These are phyloP conservation scores for Eucera pruinosa DNA, from an alignment of 2,888 invertebrate genomes.

Conservation along the genomic window DNA sequence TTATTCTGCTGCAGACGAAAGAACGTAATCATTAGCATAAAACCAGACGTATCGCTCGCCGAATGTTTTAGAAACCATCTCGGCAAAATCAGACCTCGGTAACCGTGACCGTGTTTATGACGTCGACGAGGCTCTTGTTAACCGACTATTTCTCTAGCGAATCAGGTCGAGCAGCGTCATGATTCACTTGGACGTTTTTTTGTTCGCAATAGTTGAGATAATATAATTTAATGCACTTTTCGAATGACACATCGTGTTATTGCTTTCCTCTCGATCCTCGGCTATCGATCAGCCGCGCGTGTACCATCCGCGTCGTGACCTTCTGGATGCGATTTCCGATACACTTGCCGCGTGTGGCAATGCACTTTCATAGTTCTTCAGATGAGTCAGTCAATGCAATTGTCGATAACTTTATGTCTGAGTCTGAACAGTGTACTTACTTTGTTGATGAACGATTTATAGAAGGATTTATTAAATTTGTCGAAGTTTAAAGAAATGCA, in stretches of 20 bases:
- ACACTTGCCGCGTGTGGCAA: constrained; percentile 19
- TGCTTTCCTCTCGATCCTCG: constrained; percentile 10
- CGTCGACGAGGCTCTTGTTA: not conserved
- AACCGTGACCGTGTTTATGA: constrained; percentile 40
- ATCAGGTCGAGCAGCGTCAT: constrained; percentile 32
- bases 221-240: constrained; percentile 13
- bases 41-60: not conserved
- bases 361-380: constrained; percentile 18
- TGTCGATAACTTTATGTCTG: not conserved
- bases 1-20: not conserved
- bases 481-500: no score
- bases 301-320: constrained; percentile 23
- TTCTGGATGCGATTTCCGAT: constrained; percentile 30
- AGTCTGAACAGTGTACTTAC: not conserved
- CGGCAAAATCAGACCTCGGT: constrained; percentile 27
- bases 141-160: constrained; percentile 4
- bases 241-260: constrained; percentile 30
- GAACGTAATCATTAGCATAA: constrained; percentile 11
- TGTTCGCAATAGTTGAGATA: not conserved
- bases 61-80: not conserved
- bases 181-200: constrained; percentile 8
- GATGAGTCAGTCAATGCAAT: constrained; percentile 19
- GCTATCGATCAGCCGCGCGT: constrained; percentile 16
- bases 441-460: no score
- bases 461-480: no score